Base-by-base conservation (phyloP, 23 tunicate genomes). In the Oikopleura vanhoeffeni region DNA sequence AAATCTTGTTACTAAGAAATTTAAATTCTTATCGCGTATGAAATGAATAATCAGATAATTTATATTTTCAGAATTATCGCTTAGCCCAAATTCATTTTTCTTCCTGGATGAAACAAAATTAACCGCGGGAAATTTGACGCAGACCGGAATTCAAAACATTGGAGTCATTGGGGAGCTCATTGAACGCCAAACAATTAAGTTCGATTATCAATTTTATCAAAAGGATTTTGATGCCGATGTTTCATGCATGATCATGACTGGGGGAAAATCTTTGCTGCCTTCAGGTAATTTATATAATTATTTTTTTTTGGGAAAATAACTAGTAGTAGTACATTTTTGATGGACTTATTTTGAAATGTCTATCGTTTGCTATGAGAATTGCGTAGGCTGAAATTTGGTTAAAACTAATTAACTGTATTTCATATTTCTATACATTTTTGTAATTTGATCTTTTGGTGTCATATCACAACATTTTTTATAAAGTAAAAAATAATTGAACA, bases 121-220 rank as follows among this genome's bases (percentile, higher is more conserved):
- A 32, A 24, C 34, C 34, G 79, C 79, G 2, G 79, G 79, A 71
- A 71, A 71, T 71, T 71, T 71, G 38, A 71, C 79, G 38, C 79
- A 28, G 4, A 38, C 32, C 35, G 79, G 79, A 32, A 71, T 32
- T 33, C 27, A 71, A 32, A 71, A 71, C 35, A 71, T 71, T 71
- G 79, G 35, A 28, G 35, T 30, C 38, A 2, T 71, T 4, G 32
- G 35, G 38, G 34, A 13, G 27, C 4, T 71, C 2, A 71, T 71
- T 71, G 79, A 71, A 32, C 34, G 79, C 27, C 79, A 71, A 32
- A 71, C 27, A 71, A 18, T 71, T 71, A 4, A 24, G 2, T 71
- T 71, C 79, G 79, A 71, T 30, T 71, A 71, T 30, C 79, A 71
- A 30, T 71, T 71, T 30, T 71, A 71, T 38, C 27, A 71, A 30